Evolutionary conservation across 2,113 vertebrate species (phyloP).

Genomic region (Platysteira castanea): DNA sequence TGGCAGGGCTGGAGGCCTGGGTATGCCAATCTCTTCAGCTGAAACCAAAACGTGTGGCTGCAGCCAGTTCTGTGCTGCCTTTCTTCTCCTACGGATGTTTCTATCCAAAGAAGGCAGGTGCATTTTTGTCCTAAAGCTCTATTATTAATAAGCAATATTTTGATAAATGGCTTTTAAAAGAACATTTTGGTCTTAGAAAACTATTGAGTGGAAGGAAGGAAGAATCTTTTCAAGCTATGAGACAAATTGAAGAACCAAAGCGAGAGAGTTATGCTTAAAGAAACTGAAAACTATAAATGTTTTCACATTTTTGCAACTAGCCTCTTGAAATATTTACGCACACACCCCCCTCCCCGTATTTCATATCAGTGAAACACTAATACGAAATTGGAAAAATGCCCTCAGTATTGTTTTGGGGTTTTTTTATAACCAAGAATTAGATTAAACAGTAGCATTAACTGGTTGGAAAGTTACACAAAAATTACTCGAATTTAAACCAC

Average conservation of each 20-base stretch:
- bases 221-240: neutral
- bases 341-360: fast-evolving
- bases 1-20: neutral
- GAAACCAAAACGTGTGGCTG: neutral
- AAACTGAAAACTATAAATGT: neutral
- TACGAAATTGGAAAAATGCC: neutral
- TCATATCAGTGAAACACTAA: neutral
- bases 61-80: neutral
- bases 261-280: neutral
- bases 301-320: neutral
- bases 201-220: neutral
- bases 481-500: neutral
- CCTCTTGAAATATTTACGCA: neutral
- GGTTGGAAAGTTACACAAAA: neutral
- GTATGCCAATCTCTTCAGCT: neutral
- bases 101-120: neutral
- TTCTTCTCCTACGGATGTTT: neutral
- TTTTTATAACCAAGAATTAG: neutral
- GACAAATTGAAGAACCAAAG: neutral
- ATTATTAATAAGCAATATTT: neutral
- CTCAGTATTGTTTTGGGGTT: neutral
- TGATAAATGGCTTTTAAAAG: neutral
- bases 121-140: neutral
- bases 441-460: neutral
- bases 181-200: neutral